Evolutionary conservation across 2,113 vertebrate species (phyloP).

Genomic region (Scophthalmus maximus): DNA sequence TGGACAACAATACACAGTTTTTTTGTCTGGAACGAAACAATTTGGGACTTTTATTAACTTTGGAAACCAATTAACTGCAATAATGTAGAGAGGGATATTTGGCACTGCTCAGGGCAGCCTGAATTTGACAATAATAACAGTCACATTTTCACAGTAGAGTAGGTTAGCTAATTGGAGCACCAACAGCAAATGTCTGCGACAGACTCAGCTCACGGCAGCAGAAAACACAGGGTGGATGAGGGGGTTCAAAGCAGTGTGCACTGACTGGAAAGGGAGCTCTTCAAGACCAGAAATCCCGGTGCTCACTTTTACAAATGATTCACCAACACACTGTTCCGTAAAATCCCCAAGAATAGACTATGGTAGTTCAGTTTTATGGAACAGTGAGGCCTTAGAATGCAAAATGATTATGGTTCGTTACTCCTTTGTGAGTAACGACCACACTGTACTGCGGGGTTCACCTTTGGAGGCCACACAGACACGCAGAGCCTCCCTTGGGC

Average conservation of each 20-base stretch:
- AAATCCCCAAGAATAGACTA: neutral
- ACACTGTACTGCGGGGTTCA: conserved; percentile 21
- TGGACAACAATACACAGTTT: conserved; percentile 7
- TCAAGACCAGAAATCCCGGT: conserved; percentile 7
- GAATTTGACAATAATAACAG: conserved; percentile 38
- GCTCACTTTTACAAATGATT: conserved; percentile 5
- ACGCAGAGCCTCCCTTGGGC: conserved; percentile 50
- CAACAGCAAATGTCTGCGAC: conserved; percentile 36
- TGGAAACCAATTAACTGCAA: conserved; percentile 47
- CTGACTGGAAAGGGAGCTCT: conserved; percentile 22
- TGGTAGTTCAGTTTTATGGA: neutral
- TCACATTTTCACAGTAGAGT: conserved; percentile 54
- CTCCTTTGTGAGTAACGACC: neutral
- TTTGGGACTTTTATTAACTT: conserved; percentile 22
- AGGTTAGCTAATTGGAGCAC: conserved; percentile 53
- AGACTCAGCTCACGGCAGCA: conserved; percentile 43
- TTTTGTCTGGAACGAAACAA: neutral
- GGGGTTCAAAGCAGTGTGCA: neutral
- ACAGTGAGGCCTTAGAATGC: neutral
- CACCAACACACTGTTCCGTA: conserved; percentile 4
- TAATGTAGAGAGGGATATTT: conserved; percentile 6
- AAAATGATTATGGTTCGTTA: neutral
- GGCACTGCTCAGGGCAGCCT: conserved; percentile 16
- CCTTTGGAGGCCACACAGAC: conserved; percentile 50
- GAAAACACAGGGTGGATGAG: neutral